Conservation (phyloP, 2,113 vertebrate genomes). For the Procavia capensis region DNA sequence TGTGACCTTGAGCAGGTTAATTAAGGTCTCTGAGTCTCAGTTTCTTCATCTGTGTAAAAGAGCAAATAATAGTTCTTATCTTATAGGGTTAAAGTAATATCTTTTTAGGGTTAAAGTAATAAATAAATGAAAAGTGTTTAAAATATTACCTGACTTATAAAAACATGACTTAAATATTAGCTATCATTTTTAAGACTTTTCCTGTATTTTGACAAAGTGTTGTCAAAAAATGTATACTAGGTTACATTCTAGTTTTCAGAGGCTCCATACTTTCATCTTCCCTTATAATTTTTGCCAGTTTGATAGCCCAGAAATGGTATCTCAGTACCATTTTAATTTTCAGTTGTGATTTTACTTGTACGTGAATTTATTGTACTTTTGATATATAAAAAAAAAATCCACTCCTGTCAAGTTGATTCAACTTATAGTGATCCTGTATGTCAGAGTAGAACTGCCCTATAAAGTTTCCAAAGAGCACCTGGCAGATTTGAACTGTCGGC, state of each 20-base stretch:
- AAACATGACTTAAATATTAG: background rate
- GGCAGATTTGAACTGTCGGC: too few relatives aligned
- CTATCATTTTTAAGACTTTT: conserved; percentile 25
- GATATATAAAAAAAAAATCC: too few relatives aligned
- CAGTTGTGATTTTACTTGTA: conserved; percentile 56
- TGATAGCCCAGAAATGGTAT: background rate
- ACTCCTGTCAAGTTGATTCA: too few relatives aligned
- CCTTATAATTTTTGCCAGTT: conserved; percentile 29
- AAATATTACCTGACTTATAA: background rate
- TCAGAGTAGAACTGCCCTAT: too few relatives aligned
- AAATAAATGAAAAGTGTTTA: background rate
- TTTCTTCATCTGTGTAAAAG: conserved; percentile 39
- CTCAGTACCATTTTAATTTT: conserved; percentile 51
- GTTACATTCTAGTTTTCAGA: background rate
- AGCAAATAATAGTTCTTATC: background rate
- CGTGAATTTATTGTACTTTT: conserved; percentile 15
- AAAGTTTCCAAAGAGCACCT: too few relatives aligned
- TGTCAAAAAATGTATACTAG: conserved; percentile 13
- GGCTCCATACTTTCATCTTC: background rate
- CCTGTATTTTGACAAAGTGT: background rate
- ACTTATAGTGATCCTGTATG: too few relatives aligned
- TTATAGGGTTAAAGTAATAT: background rate
- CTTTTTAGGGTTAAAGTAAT: conserved; percentile 20
- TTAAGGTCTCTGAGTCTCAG: background rate
- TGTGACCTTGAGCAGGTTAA: background rate